Evolutionary conservation across 2,797 vertebrate genomes (phyloP).

Genomic region (Cryptoblepharus egeriae): DNA sequence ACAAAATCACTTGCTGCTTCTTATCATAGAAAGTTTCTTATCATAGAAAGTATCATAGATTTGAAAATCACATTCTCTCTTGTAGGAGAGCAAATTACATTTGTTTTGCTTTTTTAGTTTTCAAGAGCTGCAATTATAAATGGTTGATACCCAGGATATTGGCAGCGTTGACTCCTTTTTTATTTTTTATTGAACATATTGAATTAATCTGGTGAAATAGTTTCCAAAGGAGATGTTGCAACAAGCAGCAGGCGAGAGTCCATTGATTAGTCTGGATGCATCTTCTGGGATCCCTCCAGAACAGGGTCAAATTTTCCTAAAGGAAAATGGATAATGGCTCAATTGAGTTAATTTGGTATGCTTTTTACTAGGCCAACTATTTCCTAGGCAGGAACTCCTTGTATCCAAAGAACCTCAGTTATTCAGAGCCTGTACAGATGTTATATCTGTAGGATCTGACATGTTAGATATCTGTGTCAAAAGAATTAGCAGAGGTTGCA

Average conservation of each 20-base stretch:
- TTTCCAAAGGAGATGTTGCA: conserved; percentile 31
- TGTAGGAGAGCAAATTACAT: background rate
- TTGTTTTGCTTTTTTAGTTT: background rate
- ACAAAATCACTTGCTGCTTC: background rate
- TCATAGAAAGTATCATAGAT: background rate
- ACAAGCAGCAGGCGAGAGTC: conserved; percentile 9
- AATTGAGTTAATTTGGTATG: conserved; percentile 1
- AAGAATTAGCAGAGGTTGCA: too few species aligned
- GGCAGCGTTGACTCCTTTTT: background rate
- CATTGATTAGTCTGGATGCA: conserved; percentile 23
- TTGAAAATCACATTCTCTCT: background rate
- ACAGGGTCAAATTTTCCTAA: conserved; percentile 20
- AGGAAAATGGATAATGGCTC: conserved; percentile 13
- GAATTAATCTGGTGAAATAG: conserved; percentile 19
- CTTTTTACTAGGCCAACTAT: background rate
- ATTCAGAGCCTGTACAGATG: background rate
- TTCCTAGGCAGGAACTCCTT: background rate
- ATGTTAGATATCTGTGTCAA: too few species aligned
- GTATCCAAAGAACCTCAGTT: background rate
- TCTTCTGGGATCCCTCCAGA: conserved; percentile 14
- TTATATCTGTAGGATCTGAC: too few species aligned
- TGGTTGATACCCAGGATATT: conserved; percentile 9
- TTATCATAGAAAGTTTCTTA: background rate
- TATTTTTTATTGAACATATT: conserved; percentile 20
- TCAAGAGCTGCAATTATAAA: background rate